Evolutionary conservation across 92 coral and sea anemone species (phyloP), one percentile per base, ranked within the genome.

Genomic region (Palythoa grandiflora): DNA sequence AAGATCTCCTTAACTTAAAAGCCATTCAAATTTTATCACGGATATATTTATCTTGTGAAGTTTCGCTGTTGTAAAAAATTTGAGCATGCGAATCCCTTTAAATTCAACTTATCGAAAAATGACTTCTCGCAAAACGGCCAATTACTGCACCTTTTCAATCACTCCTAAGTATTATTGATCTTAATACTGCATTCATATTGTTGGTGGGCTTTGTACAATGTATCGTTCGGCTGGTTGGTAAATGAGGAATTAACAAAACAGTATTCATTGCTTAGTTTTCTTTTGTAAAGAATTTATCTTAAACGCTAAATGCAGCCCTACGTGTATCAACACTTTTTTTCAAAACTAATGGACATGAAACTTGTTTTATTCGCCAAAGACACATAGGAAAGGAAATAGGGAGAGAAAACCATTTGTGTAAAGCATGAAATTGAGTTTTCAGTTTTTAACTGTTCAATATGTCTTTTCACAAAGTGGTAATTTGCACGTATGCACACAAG

Each of bases 71-170:
- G 17, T 59, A 59, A 20, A 17, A 21, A 63, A n/a, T 16, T 63
- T 7, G 3, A 63, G 20, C 48, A 16, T 11, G 36, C 15, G 9
- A 35, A 70, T 8, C 3, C 3, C 28, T 28, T 28, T 28, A 28
- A 28, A 28, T 12, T 35, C 75, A 12, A 35, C 74, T 3, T 44
- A 44, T 44, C 50, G 50, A 44, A 53, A 77, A 19, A 54, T 37
- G 83, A 63, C 68, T 77, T 77, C 68, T 55, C 40, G 53, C 15
- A 54, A 77, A 54, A 77, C 54, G 51, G 12, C 35, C 50, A 54
- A 77, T 77, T 77, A 77, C 28, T 1, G 68, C 83, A 77, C 83
- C 83, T 77, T 53, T 77, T 53, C 68, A 77, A 77, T 52, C 40
- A 36, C 53, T 59, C 28, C 5, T 53, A 54, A 77, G 47, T 77